Conservation (phyloP, 2,797 vertebrate species). For the Peromyscus aztecus region DNA sequence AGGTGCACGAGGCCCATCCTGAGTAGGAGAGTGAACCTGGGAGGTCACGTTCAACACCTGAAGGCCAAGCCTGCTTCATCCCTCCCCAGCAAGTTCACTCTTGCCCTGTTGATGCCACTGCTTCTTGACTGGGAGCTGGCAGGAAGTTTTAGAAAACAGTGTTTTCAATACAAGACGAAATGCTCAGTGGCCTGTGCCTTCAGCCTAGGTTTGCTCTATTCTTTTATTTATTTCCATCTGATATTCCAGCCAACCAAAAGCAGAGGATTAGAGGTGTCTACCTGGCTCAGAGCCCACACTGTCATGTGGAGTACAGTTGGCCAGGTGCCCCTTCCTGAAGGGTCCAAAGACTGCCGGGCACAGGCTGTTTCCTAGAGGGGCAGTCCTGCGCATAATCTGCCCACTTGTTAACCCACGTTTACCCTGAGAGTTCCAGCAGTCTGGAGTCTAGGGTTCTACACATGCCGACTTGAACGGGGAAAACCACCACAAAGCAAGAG, state of each 20-base stretch:
- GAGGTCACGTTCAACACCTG: neutral
- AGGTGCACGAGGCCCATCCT: too few species aligned
- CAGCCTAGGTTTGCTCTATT: neutral
- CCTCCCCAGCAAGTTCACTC: neutral
- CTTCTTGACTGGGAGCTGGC: neutral
- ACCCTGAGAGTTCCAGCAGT: neutral
- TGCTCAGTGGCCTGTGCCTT: neutral
- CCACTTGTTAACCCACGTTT: neutral
- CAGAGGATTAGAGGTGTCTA: neutral
- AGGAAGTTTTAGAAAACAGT: neutral
- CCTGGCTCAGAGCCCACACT: neutral
- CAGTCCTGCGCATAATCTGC: rapidly evolving
- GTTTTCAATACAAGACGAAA: neutral
- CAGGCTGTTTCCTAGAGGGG: neutral
- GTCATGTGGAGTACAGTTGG: neutral
- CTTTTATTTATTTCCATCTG: neutral
- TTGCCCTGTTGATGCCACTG: neutral
- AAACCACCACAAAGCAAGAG: neutral
- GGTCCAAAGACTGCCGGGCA: neutral
- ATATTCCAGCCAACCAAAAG: neutral
- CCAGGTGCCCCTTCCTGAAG: neutral
- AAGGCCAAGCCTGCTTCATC: neutral
- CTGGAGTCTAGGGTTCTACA: neutral
- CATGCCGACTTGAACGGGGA: too few species aligned
- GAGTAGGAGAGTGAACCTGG: neutral